Percentiles rank a stretch among this genome's conserved stretches.
phyloP scores from a whole-genome alignment of 1,140 invertebrate species.

The Tribolium castaneum region DNA sequence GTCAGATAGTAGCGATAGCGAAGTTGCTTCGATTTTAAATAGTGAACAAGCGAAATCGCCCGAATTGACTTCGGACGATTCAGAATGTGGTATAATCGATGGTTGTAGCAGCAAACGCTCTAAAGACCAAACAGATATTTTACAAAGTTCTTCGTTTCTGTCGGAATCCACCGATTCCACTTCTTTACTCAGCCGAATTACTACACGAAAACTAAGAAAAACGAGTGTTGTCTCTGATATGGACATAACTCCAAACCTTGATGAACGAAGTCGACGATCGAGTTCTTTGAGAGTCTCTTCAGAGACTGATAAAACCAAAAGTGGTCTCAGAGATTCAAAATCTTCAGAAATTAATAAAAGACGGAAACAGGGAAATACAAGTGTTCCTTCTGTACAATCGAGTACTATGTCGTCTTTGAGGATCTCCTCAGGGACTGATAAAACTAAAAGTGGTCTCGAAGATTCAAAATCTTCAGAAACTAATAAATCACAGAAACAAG shows the following conservation, averaged over 20 bases:
- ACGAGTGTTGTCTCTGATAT: too few relatives aligned
- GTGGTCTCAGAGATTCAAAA: not conserved
- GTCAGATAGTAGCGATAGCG: not conserved
- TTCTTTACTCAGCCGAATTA: not conserved
- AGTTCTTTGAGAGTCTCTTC: too few relatives aligned
- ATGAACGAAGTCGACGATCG: too few relatives aligned
- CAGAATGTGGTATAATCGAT: constrained; percentile 43
- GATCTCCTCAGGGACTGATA: too few relatives aligned
- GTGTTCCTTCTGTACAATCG: too few relatives aligned
- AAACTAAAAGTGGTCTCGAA: not conserved
- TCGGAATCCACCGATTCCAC: not conserved
- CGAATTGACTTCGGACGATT: constrained; percentile 31
- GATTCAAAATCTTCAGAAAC: not conserved
- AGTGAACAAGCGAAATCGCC: not conserved
- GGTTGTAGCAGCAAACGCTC: constrained; percentile 15
- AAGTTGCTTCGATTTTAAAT: not conserved
- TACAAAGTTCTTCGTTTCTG: not conserved
- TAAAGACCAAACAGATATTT: not conserved
- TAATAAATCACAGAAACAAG: not conserved
- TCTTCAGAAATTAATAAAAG: not conserved
- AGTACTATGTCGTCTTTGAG: too few relatives aligned
- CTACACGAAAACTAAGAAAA: too few relatives aligned
- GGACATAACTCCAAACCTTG: too few relatives aligned
- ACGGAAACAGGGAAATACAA: not conserved
- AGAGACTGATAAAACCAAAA: not conserved